Base-by-base conservation (phyloP, 2,113 vertebrate genomes). In the Sula dactylatra region DNA sequence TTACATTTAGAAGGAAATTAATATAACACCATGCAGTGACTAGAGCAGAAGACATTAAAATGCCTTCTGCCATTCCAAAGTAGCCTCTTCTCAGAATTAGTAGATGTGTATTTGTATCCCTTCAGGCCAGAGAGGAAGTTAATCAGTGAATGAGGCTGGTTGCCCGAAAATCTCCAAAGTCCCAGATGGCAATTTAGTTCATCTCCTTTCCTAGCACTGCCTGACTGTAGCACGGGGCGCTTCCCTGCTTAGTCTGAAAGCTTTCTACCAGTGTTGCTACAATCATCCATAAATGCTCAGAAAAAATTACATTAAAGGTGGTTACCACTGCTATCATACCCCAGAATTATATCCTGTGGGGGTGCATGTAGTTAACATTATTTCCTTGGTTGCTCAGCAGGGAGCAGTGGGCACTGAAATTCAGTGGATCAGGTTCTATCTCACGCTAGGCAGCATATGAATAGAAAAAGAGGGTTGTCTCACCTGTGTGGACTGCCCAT, bases 151-250 rank as follows among this genome's bases (percentile, higher is more conserved):
- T 9, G 15, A 80, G 7, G 8, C 11, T 79, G 45, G 4, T 20
- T 78, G 78, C 42, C 55, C 78, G 16, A 82, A 85, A 82, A 13
- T 40, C 15, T 44, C 20, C 2, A 0, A 19, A 54, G 16, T 62
- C 50, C 19, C 34, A 40, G 70, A 38, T 32, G 67, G 15, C 26
- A 44, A 2, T 34, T 58, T 31, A 12, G 13, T 55, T 90, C 45
- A 20, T 13, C 25, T 78, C 29, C 40, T 88, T 20, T 55, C 50
- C 42, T 70, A 13, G 12, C 9, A 3, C 31, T 78, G 50, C 26
- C 32, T 1, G 7, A 9, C 20, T 69, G 32, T 22, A 44, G 0
- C 29, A n/a, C 1, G 7, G 10, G 8, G 7, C 1, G 4, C 20
- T 88, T 72, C 44, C 17, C 29, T 88, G 34, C 49, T 65, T 3